phyloP scores from a whole-genome alignment of 2,113 vertebrate species.

The Microcebus ravelobensis region DNA sequence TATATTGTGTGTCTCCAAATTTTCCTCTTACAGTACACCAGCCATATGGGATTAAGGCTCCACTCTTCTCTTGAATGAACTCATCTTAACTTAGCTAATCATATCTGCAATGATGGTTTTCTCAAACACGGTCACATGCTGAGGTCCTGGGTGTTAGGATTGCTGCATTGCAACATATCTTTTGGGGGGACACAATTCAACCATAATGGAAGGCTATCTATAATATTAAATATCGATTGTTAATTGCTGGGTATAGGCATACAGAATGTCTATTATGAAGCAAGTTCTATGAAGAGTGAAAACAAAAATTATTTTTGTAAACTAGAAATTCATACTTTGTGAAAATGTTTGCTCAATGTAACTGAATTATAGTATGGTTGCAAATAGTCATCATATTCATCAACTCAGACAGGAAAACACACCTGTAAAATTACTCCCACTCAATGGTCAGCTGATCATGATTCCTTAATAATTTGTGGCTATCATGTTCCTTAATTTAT shows the following conservation, averaged over 20 bases:
- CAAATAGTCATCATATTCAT: neutral
- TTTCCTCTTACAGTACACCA: too few relatives aligned
- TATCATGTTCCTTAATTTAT: neutral
- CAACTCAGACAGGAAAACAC: neutral
- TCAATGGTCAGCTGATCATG: neutral
- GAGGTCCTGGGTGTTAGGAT: neutral
- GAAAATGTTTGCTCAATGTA: constrained; percentile 33
- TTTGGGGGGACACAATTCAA: neutral
- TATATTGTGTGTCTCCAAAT: neutral
- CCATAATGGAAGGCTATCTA: neutral
- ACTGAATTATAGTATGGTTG: neutral
- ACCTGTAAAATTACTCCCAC: neutral
- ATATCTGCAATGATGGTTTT: neutral
- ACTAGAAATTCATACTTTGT: neutral
- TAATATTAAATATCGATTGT: neutral
- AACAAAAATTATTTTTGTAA: neutral
- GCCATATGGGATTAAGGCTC: neutral
- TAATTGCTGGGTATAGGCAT: neutral
- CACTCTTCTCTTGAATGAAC: neutral
- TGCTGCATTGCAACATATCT: neutral
- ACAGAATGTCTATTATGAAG: neutral
- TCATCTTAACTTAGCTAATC: neutral
- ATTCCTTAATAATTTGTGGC: neutral
- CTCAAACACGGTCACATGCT: neutral
- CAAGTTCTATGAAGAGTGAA: neutral